Conservation (phyloP, 2,797 vertebrate species). For the Alosa sapidissima region DNA sequence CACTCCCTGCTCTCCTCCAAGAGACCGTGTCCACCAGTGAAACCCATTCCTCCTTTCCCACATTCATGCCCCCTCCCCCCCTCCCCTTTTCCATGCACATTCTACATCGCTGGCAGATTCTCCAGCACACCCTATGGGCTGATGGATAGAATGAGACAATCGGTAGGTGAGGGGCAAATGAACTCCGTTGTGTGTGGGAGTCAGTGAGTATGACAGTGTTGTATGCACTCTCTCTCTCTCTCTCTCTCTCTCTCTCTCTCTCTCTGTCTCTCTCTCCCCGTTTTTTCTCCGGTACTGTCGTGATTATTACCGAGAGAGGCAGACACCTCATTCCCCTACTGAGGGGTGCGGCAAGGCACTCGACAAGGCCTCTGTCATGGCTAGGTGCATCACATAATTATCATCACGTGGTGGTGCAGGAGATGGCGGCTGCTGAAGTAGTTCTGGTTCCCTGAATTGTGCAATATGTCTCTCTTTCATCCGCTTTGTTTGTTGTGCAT, state of each 20-base stretch:
- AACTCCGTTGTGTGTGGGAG: conserved; percentile 30
- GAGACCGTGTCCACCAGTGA: background rate
- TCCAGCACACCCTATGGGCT: background rate
- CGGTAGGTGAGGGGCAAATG: conserved; percentile 29
- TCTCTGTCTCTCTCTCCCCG: background rate
- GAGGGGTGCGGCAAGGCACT: background rate
- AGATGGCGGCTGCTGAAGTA: background rate
- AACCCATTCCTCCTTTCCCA: background rate
- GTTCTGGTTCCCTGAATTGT: background rate
- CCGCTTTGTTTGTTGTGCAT: conserved; percentile 5
- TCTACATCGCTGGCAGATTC: conserved; percentile 25
- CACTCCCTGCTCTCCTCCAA: background rate
- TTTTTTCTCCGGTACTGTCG: background rate
- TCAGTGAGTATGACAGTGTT: conserved; percentile 24
- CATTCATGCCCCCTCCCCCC: background rate
- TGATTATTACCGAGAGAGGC: conserved; percentile 20
- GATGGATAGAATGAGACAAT: conserved; percentile 36
- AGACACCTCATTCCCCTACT: conserved; percentile 30
- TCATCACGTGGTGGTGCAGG: conserved; percentile 17
- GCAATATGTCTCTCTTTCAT: background rate
- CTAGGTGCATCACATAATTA: conserved; percentile 35
- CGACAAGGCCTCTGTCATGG: conserved; percentile 26
- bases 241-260: background rate
- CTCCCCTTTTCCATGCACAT: background rate
- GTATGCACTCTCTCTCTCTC: background rate